Conservation (phyloP, 2,113 vertebrate species). For the Meles meles region DNA sequence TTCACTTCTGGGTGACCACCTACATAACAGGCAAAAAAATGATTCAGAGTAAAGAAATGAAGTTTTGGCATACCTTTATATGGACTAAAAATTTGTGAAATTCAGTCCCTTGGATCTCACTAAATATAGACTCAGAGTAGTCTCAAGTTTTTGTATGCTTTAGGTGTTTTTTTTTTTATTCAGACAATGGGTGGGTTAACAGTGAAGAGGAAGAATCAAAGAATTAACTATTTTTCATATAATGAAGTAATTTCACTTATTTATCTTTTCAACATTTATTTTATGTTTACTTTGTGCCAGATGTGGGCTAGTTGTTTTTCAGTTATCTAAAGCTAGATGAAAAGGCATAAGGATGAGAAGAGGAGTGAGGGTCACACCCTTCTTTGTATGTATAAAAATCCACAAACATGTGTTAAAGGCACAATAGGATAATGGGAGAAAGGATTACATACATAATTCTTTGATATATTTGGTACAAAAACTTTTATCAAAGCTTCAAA, state of each 20-base stretch:
- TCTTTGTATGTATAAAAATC: not conserved
- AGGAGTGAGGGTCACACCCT: not conserved
- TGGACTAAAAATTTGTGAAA: conserved; percentile 1
- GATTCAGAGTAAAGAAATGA: not conserved
- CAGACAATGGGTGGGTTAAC: not conserved
- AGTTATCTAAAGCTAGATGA: not conserved
- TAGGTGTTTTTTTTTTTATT: not conserved
- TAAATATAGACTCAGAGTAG: not conserved
- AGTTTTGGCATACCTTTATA: not conserved
- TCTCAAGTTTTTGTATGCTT: not conserved
- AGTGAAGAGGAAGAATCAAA: not conserved
- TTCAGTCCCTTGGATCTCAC: not conserved
- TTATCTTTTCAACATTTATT: not conserved
- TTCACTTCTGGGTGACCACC: not conserved
- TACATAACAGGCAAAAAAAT: not conserved
- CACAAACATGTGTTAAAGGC: not conserved
- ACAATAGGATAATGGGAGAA: not conserved
- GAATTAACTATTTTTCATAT: not conserved
- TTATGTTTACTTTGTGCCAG: not conserved
- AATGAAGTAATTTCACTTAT: conserved; percentile 47
- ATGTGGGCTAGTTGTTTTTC: not conserved
- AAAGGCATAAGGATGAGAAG: not conserved
- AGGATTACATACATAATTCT: not conserved
- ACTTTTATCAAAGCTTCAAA: not conserved
- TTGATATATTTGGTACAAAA: not conserved